Evolutionary conservation across 2,888 invertebrate species (phyloP).

Genomic region (Onthophagus sagittarius): DNA sequence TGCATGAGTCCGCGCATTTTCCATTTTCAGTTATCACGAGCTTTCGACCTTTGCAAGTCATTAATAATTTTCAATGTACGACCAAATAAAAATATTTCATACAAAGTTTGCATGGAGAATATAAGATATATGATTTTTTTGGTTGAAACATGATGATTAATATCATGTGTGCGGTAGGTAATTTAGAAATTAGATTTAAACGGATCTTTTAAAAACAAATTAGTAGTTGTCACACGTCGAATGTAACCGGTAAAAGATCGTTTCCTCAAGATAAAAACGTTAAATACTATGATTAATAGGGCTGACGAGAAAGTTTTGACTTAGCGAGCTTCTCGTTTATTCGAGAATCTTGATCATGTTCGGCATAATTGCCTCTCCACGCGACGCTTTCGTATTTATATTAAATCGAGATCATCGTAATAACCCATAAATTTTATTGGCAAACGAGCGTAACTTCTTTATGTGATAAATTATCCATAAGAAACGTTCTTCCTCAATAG

Average conservation of each 20-base stretch:
- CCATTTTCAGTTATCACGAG: too few species aligned
- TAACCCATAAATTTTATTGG: neutral
- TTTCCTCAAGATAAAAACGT: neutral
- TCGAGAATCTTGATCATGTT: neutral
- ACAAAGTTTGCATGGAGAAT: too few species aligned
- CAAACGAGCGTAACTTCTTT: neutral
- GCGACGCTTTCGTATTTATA: neutral
- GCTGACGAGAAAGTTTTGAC: neutral
- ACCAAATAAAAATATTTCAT: too few species aligned
- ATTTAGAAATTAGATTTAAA: neutral
- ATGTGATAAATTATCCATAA: neutral
- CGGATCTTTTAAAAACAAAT: neutral
- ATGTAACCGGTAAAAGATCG: neutral
- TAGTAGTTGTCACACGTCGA: neutral
- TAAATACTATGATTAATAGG: neutral
- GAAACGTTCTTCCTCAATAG: neutral
- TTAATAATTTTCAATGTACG: too few species aligned
- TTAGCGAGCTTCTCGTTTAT: neutral
- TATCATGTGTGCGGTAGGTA: neutral
- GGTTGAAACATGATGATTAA: neutral
- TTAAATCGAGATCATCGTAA: neutral
- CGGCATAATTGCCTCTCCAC: neutral
- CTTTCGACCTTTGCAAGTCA: too few species aligned
- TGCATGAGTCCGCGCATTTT: too few species aligned
- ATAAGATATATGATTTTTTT: too few species aligned